A percentile compares a stretch with the other conserved stretches of the same genome.
These are phyloP conservation scores for Linnaemya vulpina DNA, from an alignment of 2,888 invertebrate species.

Conservation along the genomic window DNA sequence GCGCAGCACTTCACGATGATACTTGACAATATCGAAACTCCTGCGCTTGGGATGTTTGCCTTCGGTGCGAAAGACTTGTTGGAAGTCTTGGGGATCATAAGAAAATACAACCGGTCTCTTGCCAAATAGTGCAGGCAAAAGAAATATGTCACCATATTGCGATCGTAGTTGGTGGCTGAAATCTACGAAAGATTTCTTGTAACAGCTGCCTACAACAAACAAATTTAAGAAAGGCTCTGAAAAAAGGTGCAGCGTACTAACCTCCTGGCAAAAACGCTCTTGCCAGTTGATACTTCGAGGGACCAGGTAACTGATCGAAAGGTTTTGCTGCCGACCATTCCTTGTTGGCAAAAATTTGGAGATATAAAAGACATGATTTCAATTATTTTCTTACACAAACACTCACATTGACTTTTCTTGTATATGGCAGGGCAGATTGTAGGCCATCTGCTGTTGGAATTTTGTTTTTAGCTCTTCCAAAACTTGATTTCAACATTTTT, in stretches of 20 bases:
- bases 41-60: conserved; percentile 73
- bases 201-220: conserved; percentile 35
- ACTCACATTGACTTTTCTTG: conserved; percentile 16
- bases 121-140: conserved; percentile 79
- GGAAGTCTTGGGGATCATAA: conserved; percentile 84
- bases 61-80: conserved; percentile 78
- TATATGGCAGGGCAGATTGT: background rate
- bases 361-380: too few relatives aligned
- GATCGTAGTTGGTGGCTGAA: conserved; percentile 59
- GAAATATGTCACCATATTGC: conserved; percentile 80
- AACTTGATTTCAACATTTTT: conserved; percentile 34
- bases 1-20: conserved; percentile 81
- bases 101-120: conserved; percentile 78
- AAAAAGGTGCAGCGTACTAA: conserved; percentile 66
- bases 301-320: conserved; percentile 55
- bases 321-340: conserved; percentile 45
- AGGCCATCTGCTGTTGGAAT: background rate
- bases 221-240: background rate
- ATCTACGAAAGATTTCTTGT: conserved; percentile 55
- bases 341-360: too few relatives aligned
- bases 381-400: too few relatives aligned
- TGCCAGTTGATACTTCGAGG: conserved; percentile 79
- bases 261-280: conserved; percentile 83
- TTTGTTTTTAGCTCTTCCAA: background rate
- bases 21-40: conserved; percentile 80